Evolutionary conservation across 2,888 invertebrate species (phyloP).

Genomic region (Agriopis marginaria): DNA sequence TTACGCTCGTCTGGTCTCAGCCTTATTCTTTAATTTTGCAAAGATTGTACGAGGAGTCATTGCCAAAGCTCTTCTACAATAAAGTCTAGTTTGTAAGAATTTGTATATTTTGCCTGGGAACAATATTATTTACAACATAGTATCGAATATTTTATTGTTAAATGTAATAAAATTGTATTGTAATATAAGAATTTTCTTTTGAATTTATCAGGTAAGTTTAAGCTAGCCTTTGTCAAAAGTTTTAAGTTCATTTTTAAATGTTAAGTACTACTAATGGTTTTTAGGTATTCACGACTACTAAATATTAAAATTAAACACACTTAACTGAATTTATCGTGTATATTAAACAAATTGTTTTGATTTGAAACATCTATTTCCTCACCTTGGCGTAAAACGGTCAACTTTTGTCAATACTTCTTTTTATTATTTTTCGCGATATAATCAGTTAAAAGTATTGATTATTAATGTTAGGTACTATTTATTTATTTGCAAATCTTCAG

Average conservation of each 20-base stretch:
- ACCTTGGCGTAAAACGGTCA: too few species aligned
- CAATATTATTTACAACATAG: slow-evolving; percentile 35
- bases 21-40: slow-evolving; percentile 29
- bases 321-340: too few species aligned
- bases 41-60: slow-evolving; percentile 27
- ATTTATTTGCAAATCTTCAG: not conserved
- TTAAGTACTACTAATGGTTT: too few species aligned
- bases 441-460: too few species aligned
- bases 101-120: slow-evolving; percentile 16
- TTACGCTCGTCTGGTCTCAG: not conserved
- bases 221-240: not conserved
- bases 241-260: too few species aligned
- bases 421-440: too few species aligned
- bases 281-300: too few species aligned
- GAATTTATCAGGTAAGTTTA: not conserved
- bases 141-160: slow-evolving; percentile 20
- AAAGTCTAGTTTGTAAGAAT: slow-evolving; percentile 24
- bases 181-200: slow-evolving; percentile 1
- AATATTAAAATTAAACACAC: too few species aligned
- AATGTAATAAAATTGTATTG: slow-evolving; percentile 10
- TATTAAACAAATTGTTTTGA: too few species aligned
- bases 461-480: too few species aligned
- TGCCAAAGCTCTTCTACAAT: slow-evolving; percentile 40
- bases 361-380: too few species aligned
- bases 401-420: too few species aligned